phyloP scores from a whole-genome alignment of 2,113 vertebrate genomes.

The Sminthopsis crassicaudata region DNA sequence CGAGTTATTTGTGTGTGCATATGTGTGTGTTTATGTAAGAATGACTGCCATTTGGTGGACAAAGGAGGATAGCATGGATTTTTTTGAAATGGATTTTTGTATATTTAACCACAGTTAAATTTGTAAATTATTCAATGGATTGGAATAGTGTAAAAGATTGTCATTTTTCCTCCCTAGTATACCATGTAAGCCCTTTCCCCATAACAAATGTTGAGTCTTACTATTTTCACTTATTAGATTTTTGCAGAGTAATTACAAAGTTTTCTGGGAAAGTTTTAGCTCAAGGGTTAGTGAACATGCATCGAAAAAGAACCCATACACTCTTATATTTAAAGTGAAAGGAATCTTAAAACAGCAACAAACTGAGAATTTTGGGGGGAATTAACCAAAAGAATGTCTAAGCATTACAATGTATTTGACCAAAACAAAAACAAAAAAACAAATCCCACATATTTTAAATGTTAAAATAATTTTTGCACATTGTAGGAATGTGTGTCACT shows the following conservation, averaged over 20 bases:
- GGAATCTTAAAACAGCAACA: not conserved
- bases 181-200: not conserved
- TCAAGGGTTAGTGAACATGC: not conserved
- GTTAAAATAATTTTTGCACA: slow-evolving; percentile 15
- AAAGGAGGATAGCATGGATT: not conserved
- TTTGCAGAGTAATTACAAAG: not conserved
- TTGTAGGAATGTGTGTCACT: not conserved
- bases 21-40: not conserved
- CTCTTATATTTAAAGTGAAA: not conserved
- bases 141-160: slow-evolving; percentile 1
- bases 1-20: not conserved
- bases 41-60: not conserved
- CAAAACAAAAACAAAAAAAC: too few species aligned
- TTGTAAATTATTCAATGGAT: not conserved
- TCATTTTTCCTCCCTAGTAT: not conserved
- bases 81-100: not conserved
- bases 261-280: not conserved
- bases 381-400: not conserved
- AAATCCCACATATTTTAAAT: not conserved
- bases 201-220: not conserved
- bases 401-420: not conserved
- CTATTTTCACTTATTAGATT: slow-evolving; percentile 21
- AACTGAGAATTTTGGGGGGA: not conserved
- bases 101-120: slow-evolving; percentile 23
- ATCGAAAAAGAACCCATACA: not conserved